A percentile compares a stretch with the other conserved stretches of the same genome.
Conservation (phyloP, 2,113 vertebrate species). For the Pelecanus crispus region DNA sequence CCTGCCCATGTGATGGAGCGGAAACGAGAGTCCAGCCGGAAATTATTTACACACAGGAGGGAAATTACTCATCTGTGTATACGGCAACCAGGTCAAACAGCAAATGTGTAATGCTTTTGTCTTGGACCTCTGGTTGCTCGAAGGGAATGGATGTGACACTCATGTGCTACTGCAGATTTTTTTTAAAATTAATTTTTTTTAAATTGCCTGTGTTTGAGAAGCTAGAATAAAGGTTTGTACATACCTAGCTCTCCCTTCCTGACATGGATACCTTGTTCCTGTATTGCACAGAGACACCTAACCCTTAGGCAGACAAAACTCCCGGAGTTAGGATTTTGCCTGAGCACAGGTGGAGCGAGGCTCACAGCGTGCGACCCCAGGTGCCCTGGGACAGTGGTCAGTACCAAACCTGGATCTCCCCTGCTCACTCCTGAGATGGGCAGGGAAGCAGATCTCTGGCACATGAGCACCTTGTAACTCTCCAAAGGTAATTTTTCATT, state of each 20-base stretch:
- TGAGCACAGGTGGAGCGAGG: not conserved
- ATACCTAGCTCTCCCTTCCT: not conserved
- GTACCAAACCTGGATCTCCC: not conserved
- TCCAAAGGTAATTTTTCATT: not conserved
- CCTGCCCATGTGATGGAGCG: not conserved
- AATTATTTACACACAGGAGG: not conserved
- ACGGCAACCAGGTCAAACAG: not conserved
- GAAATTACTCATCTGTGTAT: not conserved
- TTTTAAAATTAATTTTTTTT: no score
- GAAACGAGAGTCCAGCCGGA: not conserved
- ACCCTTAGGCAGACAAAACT: not conserved
- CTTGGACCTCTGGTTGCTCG: not conserved
- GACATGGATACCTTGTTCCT: rapidly evolving
- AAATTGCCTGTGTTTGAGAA: not conserved
- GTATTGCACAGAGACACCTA: rapidly evolving
- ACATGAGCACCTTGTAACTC: not conserved
- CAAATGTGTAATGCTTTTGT: not conserved
- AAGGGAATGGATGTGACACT: not conserved
- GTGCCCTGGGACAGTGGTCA: not conserved
- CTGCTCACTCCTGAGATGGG: not conserved
- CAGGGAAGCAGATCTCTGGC: not conserved
- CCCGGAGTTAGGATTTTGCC: not conserved
- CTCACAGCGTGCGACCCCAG: rapidly evolving
- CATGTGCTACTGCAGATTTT: rapidly evolving
- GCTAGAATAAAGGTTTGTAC: no score